Conservation (phyloP, 2,113 vertebrate genomes). For the Etheostoma cragini region DNA sequence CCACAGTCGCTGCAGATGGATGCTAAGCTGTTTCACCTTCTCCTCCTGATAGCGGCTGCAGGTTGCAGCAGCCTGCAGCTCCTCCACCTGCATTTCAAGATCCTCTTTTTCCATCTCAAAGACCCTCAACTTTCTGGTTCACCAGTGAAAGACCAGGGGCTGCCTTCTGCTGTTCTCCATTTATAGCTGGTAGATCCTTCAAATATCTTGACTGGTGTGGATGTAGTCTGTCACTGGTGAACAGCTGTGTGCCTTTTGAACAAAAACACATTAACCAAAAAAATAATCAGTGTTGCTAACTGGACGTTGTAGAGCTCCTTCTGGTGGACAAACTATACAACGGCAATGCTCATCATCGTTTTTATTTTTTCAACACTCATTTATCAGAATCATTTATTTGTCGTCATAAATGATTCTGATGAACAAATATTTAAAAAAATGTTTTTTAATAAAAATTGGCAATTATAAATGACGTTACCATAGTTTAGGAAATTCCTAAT, state of each 20-base stretch:
- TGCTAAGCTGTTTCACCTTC: background rate
- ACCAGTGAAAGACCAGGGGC: background rate
- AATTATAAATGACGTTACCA: too few relatives aligned
- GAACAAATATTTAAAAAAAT: too few relatives aligned
- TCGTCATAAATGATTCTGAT: too few relatives aligned
- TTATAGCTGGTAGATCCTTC: background rate
- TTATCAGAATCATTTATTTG: too few relatives aligned
- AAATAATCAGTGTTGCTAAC: too few relatives aligned
- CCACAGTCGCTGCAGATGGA: background rate
- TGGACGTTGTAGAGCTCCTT: too few relatives aligned
- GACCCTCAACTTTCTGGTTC: background rate
- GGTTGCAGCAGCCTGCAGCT: background rate
- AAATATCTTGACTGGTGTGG: background rate
- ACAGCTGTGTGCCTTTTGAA: background rate
- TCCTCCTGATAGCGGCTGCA: background rate
- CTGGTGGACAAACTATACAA: too few relatives aligned
- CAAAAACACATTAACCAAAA: too few relatives aligned
- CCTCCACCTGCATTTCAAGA: background rate
- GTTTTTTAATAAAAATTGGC: too few relatives aligned
- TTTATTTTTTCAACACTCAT: too few relatives aligned
- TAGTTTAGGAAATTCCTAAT: too few relatives aligned
- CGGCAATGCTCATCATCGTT: too few relatives aligned
- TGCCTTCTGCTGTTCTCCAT: background rate
- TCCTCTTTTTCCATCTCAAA: background rate
- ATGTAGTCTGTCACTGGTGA: background rate